These are phyloP conservation scores for Patiria pectinifera DNA, from an alignment of 53 echinoderm and acorn worm genomes.

Conservation along the genomic window DNA sequence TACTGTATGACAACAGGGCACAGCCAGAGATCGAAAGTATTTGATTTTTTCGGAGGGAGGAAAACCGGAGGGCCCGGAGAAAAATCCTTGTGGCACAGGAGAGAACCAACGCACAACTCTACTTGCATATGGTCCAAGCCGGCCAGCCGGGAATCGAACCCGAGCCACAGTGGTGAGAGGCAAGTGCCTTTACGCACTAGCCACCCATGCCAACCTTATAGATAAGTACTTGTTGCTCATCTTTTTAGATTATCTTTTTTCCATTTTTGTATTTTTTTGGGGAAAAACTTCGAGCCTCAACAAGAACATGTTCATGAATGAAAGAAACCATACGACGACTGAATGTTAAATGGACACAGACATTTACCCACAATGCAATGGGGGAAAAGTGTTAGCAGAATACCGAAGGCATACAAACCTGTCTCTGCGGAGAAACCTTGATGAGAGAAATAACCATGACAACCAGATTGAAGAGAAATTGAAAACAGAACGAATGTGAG, in stretches of 20 bases:
- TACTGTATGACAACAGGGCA: too few species aligned
- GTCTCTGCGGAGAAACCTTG: constrained; percentile 56
- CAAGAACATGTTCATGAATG: not conserved
- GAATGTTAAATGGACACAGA: not conserved
- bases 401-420: constrained; percentile 44
- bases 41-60: too few species aligned
- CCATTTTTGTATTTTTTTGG: not conserved
- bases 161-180: too few species aligned
- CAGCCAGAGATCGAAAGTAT: too few species aligned
- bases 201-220: too few species aligned
- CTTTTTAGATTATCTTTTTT: not conserved
- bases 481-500: not conserved
- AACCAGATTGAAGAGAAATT: not conserved
- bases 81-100: too few species aligned
- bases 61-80: too few species aligned
- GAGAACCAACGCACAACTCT: too few species aligned
- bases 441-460: not conserved
- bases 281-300: not conserved
- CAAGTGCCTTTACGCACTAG: too few species aligned
- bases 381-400: not conserved
- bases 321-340: not conserved
- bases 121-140: too few species aligned
- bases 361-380: constrained; percentile 4
- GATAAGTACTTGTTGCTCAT: not conserved
- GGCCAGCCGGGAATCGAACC: too few species aligned